A percentile compares a stretch with the other conserved stretches of the same genome.
Evolutionary conservation across 1,140 invertebrate genomes (phyloP).

Genomic region (Pentalonia nigronervosa): DNA sequence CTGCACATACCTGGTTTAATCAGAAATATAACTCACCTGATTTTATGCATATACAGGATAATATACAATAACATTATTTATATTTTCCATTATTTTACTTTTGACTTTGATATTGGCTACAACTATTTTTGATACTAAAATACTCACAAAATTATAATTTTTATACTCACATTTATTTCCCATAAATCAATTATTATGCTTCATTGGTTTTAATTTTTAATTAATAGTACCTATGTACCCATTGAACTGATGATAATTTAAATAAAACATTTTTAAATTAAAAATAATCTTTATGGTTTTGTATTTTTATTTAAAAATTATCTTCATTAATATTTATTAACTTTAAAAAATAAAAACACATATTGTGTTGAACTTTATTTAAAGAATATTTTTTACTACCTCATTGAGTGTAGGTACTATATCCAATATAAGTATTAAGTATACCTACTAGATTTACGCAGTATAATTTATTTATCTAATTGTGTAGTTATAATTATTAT

Average conservation of each 20-base stretch:
- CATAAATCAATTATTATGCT: background rate
- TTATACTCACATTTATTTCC: background rate
- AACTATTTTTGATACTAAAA: background rate
- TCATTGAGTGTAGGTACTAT: background rate
- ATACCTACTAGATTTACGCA: background rate
- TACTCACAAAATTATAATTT: background rate
- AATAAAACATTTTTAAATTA: constrained; percentile 1
- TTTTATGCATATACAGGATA: background rate
- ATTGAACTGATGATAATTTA: constrained; percentile 9
- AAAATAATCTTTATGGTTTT: background rate
- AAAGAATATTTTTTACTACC: background rate
- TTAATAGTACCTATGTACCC: background rate
- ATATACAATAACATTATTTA: background rate
- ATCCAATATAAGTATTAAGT: background rate
- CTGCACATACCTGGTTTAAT: background rate
- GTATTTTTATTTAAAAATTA: no score
- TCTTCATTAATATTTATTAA: background rate
- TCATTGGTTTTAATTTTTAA: background rate
- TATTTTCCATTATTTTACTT: background rate
- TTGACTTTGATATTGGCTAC: background rate
- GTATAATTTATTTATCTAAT: background rate
- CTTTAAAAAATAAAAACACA: background rate
- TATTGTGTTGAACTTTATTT: background rate
- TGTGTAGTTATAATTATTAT: background rate
- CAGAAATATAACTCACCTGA: background rate